Conservation (phyloP, 2,888 invertebrate genomes). For the Luperina nickerlii region DNA sequence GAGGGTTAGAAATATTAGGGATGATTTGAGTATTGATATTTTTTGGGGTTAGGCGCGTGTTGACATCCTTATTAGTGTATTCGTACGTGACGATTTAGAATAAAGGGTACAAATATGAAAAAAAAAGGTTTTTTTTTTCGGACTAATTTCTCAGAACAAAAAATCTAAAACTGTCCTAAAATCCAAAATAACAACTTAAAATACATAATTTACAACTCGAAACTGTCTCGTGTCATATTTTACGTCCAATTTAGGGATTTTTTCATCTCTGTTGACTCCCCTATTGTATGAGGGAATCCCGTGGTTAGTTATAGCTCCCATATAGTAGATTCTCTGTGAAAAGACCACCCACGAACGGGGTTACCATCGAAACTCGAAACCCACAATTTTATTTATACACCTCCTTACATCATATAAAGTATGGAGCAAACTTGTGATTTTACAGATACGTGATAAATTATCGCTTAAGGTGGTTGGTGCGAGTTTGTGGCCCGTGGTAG, state of each 20-base stretch:
- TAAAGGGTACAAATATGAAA: not conserved
- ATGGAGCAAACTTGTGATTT: constrained; percentile 18
- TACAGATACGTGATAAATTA: constrained; percentile 47
- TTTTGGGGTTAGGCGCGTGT: constrained; percentile 66
- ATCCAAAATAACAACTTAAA: constrained; percentile 9
- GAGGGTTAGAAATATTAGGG: constrained; percentile 71
- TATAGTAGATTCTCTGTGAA: constrained; percentile 63
- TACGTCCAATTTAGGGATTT: constrained; percentile 69
- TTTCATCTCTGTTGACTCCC: constrained; percentile 61
- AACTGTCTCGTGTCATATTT: constrained; percentile 63
- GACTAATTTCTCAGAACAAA: not conserved
- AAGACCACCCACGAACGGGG: constrained; percentile 67
- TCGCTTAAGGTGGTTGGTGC: constrained; percentile 29
- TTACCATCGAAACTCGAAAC: constrained; percentile 64
- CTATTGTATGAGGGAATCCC: constrained; percentile 64
- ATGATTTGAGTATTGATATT: constrained; percentile 65
- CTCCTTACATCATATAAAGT: constrained; percentile 25
- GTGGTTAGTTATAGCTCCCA: constrained; percentile 63
- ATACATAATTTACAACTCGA: constrained; percentile 46
- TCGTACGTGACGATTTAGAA: constrained; percentile 53
- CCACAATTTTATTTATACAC: constrained; percentile 36
- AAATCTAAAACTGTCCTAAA: constrained; percentile 16
- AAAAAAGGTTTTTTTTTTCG: not conserved
- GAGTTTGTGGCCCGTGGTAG: constrained; percentile 48
- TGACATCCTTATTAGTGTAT: constrained; percentile 64